A percentile compares a stretch with the other conserved stretches of the same genome.
Conservation (phyloP, 2,797 vertebrate species). For the Malurus leucopterus region DNA sequence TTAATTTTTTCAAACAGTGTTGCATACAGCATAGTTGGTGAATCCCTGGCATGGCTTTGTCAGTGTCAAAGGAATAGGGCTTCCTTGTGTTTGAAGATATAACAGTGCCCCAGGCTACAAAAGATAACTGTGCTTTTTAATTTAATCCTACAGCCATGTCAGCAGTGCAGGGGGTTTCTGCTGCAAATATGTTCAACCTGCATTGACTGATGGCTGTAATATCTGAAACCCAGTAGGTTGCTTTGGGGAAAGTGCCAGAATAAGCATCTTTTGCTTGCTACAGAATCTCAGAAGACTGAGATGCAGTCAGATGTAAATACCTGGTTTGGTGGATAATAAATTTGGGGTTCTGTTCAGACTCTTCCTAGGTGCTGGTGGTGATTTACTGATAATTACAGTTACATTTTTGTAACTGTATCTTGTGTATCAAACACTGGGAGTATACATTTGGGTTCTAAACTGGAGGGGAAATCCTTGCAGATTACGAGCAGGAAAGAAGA, state of each 20-base stretch:
- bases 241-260: background rate
- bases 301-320: background rate
- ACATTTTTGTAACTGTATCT: background rate
- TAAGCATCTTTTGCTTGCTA: background rate
- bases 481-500: background rate
- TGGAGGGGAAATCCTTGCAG: background rate
- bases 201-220: slow-evolving; percentile 4
- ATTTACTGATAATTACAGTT: background rate
- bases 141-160: slow-evolving; percentile 5
- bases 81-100: background rate
- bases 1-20: background rate
- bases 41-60: background rate
- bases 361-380: background rate
- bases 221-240: background rate
- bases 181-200: background rate
- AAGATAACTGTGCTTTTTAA: slow-evolving; percentile 13
- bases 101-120: slow-evolving; percentile 2
- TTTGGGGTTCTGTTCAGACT: background rate
- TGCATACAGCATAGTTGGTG: background rate
- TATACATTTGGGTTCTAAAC: background rate
- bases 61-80: background rate
- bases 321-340: background rate
- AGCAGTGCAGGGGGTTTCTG: slow-evolving; percentile 5
- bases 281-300: background rate
- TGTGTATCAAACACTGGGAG: background rate